These are phyloP conservation scores for Cheilosia soror DNA, from an alignment of 2,888 invertebrate genomes.

Conservation along the genomic window DNA sequence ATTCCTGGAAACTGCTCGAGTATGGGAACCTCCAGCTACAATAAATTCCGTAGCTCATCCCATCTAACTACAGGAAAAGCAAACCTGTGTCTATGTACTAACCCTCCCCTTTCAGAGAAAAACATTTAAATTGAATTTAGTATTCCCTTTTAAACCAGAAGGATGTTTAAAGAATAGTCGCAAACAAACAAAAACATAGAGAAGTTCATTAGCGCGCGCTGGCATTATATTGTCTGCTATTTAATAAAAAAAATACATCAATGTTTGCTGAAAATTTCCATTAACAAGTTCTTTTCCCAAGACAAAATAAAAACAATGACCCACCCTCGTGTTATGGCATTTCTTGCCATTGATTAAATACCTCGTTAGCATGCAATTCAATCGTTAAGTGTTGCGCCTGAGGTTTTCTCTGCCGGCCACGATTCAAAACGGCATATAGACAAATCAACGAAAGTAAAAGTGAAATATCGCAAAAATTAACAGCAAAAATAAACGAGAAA, in stretches of 20 bases:
- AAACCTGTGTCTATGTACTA: neutral
- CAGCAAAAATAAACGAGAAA: constrained; percentile 34
- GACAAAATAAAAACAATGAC: constrained; percentile 47
- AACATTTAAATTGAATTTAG: constrained; percentile 62
- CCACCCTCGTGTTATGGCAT: constrained; percentile 54
- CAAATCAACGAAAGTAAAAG: constrained; percentile 58
- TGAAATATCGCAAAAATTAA: constrained; percentile 70
- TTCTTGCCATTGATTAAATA: constrained; percentile 72
- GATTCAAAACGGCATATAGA: constrained; percentile 28
- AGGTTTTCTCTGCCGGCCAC: constrained; percentile 62
- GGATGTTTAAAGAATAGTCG: constrained; percentile 24
- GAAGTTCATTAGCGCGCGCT: constrained; percentile 63
- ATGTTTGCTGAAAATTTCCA: constrained; percentile 46
- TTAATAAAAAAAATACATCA: constrained; percentile 27
- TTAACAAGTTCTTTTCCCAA: constrained; percentile 45
- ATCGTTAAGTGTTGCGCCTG: constrained; percentile 75
- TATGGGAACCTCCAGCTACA: no score
- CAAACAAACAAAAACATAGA: constrained; percentile 1
- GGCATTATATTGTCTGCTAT: constrained; percentile 59
- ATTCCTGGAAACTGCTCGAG: constrained; percentile 3
- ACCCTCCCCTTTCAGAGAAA: neutral
- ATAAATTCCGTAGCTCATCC: neutral
- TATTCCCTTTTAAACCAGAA: neutral
- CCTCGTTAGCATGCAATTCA: constrained; percentile 75
- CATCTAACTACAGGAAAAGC: constrained; percentile 20